Conservation (phyloP, 2,888 invertebrate species). For the Temnothorax rugatulus region DNA sequence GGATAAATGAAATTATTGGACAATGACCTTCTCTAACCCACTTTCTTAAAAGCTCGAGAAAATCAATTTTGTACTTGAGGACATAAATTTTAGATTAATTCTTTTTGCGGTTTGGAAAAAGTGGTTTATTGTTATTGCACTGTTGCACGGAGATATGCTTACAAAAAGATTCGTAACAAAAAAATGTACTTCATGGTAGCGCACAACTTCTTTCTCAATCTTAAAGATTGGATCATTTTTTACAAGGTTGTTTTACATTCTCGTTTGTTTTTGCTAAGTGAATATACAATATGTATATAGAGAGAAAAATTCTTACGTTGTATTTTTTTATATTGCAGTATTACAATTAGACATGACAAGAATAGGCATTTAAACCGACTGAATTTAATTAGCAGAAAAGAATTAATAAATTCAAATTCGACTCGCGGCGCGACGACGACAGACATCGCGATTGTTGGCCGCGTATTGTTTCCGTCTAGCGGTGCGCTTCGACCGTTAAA, state of each 20-base stretch:
- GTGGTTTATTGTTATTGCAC: neutral
- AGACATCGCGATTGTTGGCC: neutral
- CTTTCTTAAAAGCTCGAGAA: neutral
- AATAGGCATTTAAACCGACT: neutral
- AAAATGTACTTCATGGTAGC: neutral
- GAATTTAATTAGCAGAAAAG: slow-evolving; percentile 4
- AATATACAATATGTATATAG: neutral
- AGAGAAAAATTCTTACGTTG: neutral
- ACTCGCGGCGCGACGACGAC: neutral
- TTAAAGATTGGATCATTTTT: slow-evolving; percentile 1
- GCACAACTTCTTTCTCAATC: neutral
- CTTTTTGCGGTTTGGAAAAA: neutral
- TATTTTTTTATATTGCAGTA: neutral
- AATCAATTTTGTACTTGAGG: neutral
- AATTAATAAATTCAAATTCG: neutral
- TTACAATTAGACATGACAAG: neutral
- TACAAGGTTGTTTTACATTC: neutral
- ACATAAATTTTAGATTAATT: slow-evolving; percentile 4
- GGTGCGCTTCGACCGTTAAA: slow-evolving; percentile 22
- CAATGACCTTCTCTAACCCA: neutral
- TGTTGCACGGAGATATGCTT: neutral
- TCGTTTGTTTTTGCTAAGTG: neutral
- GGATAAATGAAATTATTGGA: neutral
- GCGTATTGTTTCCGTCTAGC: slow-evolving; percentile 8
- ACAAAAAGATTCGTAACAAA: neutral